Percentiles rank a stretch among this genome's conserved stretches.
Conservation (phyloP, 1,140 invertebrate species). For the Archivesica marissinica region DNA sequence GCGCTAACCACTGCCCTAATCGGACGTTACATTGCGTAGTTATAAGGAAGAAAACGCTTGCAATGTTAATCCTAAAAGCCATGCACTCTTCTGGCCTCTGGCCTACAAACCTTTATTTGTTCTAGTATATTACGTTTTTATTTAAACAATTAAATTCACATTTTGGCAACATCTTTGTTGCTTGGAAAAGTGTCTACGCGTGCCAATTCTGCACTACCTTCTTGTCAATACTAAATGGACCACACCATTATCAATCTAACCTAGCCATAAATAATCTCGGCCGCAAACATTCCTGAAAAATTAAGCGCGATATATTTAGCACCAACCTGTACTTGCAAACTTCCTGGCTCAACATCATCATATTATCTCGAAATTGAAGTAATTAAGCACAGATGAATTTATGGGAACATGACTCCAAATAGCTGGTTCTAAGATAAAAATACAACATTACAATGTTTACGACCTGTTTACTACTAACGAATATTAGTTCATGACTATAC, state of each 20-base stretch:
- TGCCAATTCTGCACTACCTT: background rate
- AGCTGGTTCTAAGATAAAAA: background rate
- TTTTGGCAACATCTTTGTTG: no score
- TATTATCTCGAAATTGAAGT: background rate
- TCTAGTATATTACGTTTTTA: no score
- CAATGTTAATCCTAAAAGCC: no score
- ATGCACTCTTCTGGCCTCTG: no score
- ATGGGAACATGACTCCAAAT: background rate
- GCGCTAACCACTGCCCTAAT: no score
- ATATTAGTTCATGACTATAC: background rate
- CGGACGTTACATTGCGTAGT: no score
- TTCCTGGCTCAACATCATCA: no score
- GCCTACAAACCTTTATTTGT: no score
- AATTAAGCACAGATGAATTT: background rate
- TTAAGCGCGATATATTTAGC: background rate
- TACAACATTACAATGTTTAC: background rate
- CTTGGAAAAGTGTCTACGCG: background rate
- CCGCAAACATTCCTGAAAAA: background rate
- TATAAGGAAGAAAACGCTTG: no score
- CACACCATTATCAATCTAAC: background rate
- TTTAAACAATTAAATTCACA: no score
- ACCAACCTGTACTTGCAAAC: no score
- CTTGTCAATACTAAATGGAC: constrained; percentile 6
- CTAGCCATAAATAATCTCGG: no score
- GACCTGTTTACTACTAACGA: background rate